These are phyloP conservation scores for Lynx canadensis DNA, from an alignment of 2,113 vertebrate genomes.

Conservation along the genomic window DNA sequence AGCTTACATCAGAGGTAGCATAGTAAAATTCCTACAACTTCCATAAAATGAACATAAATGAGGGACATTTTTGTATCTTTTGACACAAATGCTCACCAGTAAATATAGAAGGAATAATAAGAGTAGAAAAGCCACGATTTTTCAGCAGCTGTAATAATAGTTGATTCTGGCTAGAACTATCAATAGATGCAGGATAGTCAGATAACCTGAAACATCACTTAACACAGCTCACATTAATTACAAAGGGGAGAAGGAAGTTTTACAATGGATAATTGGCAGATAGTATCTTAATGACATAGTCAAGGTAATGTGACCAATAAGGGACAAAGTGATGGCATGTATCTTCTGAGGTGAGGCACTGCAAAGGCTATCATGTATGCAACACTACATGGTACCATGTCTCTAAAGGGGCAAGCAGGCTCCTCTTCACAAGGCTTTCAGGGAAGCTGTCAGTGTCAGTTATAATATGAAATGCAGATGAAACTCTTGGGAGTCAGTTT, in stretches of 20 bases:
- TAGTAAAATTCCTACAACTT: neutral
- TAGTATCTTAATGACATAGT: neutral
- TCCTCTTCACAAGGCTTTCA: neutral
- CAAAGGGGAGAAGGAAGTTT: neutral
- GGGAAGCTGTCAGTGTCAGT: neutral
- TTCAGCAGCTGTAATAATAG: neutral
- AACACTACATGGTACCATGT: accelerated
- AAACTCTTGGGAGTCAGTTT: neutral
- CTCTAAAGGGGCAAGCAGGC: neutral
- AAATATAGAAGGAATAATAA: neutral
- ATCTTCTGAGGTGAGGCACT: neutral
- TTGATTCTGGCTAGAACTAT: neutral
- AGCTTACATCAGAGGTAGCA: neutral
- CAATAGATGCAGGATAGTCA: neutral
- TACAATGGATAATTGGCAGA: neutral
- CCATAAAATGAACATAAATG: neutral
- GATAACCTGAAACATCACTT: neutral
- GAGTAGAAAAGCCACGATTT: neutral
- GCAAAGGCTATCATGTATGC: neutral
- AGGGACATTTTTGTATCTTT: neutral
- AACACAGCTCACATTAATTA: neutral
- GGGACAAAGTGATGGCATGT: neutral
- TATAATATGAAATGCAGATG: neutral
- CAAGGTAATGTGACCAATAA: neutral
- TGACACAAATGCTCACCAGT: neutral